Conservation (phyloP, 2,113 vertebrate species). For the Trichechus manatus region DNA sequence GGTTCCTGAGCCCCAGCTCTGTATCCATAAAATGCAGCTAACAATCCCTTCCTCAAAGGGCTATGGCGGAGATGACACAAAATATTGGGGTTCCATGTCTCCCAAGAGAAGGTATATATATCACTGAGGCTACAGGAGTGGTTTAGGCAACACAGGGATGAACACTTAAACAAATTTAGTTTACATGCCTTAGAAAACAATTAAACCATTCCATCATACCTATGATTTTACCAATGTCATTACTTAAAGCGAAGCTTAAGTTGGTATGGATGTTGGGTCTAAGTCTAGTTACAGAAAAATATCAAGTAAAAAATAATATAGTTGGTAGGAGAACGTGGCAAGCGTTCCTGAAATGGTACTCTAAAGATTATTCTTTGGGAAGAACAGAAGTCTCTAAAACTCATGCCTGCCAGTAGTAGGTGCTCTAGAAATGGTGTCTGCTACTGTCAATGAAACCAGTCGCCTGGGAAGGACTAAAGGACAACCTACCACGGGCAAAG, state of each 20-base stretch:
- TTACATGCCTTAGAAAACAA: not conserved
- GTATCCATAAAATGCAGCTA: not conserved
- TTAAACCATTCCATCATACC: not conserved
- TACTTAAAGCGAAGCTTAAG: not conserved
- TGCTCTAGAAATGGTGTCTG: slow-evolving; percentile 29
- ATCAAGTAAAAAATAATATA: not conserved
- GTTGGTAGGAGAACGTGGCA: not conserved
- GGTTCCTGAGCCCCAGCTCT: not conserved
- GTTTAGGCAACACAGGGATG: not conserved
- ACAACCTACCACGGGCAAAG: slow-evolving; percentile 72
- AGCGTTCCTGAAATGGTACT: slow-evolving; percentile 33
- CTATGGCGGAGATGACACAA: not conserved
- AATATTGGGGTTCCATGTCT: not conserved
- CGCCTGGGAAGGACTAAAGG: slow-evolving; percentile 66
- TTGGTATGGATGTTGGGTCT: not conserved
- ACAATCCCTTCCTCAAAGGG: not conserved
- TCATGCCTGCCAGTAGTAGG: not conserved
- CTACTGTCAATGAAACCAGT: not conserved
- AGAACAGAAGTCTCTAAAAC: slow-evolving; percentile 10
- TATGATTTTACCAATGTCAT: not conserved
- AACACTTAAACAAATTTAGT: not conserved
- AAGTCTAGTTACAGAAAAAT: slow-evolving; percentile 54
- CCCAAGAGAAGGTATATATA: not conserved
- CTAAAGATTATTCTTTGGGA: not conserved
- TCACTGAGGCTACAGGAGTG: not conserved